These are phyloP conservation scores for Sebastes matsubarae DNA, from an alignment of 2,797 vertebrate genomes.

Conservation along the genomic window DNA sequence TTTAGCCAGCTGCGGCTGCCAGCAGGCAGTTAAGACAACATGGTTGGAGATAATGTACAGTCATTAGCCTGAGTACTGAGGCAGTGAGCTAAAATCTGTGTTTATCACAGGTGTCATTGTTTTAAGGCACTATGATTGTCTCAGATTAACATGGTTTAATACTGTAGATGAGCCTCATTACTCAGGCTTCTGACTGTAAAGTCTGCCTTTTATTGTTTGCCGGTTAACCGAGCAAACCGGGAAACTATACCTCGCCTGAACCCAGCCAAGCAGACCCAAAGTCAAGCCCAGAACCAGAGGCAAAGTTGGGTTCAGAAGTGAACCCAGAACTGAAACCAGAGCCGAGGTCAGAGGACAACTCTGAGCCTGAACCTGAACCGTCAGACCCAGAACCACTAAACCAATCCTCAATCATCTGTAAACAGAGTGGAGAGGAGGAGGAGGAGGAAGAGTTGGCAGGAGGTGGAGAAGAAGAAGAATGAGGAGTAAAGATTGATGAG, in stretches of 20 bases:
- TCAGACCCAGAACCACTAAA: slow-evolving; percentile 78
- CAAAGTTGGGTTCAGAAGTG: slow-evolving; percentile 55
- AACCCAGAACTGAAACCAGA: slow-evolving; percentile 61
- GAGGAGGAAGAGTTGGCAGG: background rate
- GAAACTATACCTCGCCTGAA: slow-evolving; percentile 73
- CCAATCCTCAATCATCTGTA: slow-evolving; percentile 79
- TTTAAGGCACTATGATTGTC: background rate
- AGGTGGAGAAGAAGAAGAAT: background rate
- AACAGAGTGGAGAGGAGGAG: slow-evolving; percentile 51
- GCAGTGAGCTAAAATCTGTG: background rate
- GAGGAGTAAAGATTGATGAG: background rate
- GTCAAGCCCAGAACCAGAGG: slow-evolving; percentile 61
- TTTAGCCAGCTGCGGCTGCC: background rate
- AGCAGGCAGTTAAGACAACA: slow-evolving; percentile 40
- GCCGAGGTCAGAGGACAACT: slow-evolving; percentile 41
- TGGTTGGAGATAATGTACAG: slow-evolving; percentile 56
- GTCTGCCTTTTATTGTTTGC: slow-evolving; percentile 58
- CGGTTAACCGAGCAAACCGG: slow-evolving; percentile 55
- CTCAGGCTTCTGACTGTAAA: slow-evolving; percentile 43
- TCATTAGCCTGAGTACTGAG: slow-evolving; percentile 32
- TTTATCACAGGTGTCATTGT: background rate
- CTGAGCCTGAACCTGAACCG: slow-evolving; percentile 65
- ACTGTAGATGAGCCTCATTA: slow-evolving; percentile 5
- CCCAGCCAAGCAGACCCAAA: slow-evolving; percentile 59
- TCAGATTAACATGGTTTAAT: background rate